Conservation (phyloP, 1,140 invertebrate genomes). For the Theocolax elegans region DNA sequence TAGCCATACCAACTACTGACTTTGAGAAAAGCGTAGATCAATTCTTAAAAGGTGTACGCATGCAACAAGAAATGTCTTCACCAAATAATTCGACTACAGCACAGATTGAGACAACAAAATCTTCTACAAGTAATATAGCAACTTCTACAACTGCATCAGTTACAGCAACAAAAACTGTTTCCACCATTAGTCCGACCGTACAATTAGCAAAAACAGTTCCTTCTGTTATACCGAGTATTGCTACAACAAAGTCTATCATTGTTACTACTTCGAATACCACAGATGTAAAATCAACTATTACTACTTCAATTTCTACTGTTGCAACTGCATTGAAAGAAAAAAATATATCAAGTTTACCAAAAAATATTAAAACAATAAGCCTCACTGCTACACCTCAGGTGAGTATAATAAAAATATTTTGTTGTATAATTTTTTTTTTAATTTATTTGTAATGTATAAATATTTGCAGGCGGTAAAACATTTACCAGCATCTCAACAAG, state of each 20-base stretch:
- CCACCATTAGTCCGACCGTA: neutral
- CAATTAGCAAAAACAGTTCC: neutral
- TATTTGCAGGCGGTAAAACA: slow-evolving; percentile 62
- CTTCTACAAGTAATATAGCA: slow-evolving; percentile 10
- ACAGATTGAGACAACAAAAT: slow-evolving; percentile 10
- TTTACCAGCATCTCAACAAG: slow-evolving; percentile 60
- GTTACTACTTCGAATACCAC: neutral
- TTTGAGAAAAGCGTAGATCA: slow-evolving; percentile 62
- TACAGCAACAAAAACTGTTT: neutral
- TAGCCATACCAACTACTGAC: slow-evolving; percentile 52
- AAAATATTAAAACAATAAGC: neutral
- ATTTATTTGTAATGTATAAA: neutral
- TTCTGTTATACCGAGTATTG: neutral
- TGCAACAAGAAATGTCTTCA: slow-evolving; percentile 55
- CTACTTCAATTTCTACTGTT: neutral
- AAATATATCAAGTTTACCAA: neutral
- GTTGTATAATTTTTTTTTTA: neutral
- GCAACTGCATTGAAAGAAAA: neutral
- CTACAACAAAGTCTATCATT: neutral
- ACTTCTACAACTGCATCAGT: slow-evolving; percentile 3
- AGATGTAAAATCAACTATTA: neutral
- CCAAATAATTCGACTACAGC: neutral
- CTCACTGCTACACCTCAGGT: neutral
- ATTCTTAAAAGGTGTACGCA: slow-evolving; percentile 59
- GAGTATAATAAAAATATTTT: neutral